These are phyloP conservation scores for Scaptomyza hsui DNA, from an alignment of 1,140 invertebrate genomes.

Conservation along the genomic window DNA sequence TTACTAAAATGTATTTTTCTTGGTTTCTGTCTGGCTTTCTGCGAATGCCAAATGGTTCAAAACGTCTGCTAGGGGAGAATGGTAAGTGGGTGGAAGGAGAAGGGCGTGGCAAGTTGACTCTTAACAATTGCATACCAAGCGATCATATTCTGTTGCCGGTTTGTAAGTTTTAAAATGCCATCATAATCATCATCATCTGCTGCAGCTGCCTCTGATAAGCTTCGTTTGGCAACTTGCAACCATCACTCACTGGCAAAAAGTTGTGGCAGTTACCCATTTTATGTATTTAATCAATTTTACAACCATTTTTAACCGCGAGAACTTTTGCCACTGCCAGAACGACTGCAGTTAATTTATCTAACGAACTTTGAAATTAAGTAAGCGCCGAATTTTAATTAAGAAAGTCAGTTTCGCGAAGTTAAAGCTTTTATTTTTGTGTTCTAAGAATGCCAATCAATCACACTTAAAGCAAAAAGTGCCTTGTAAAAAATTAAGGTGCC, in stretches of 20 bases:
- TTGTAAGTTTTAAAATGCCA: constrained; percentile 29
- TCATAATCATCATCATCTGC: background rate
- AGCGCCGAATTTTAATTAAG: no score
- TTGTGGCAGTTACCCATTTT: constrained; percentile 37
- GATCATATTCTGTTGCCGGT: constrained; percentile 15
- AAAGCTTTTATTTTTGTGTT: constrained; percentile 28
- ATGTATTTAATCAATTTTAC: constrained; percentile 47
- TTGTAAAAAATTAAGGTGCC: constrained; percentile 70
- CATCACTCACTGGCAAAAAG: constrained; percentile 32
- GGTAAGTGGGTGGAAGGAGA: background rate
- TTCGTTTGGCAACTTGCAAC: constrained; percentile 37
- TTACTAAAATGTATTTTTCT: constrained; percentile 51
- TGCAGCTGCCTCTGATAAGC: constrained; percentile 51
- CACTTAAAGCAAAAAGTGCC: constrained; percentile 70
- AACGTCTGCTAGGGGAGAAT: constrained; percentile 3
- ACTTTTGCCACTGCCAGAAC: constrained; percentile 30
- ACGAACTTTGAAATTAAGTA: background rate
- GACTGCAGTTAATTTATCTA: constrained; percentile 10
- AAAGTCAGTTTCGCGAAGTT: no score
- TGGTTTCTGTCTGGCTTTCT: constrained; percentile 37
- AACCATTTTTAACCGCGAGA: constrained; percentile 52
- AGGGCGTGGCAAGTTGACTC: constrained; percentile 1
- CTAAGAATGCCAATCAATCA: constrained; percentile 62
- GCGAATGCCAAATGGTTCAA: constrained; percentile 57
- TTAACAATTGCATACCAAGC: constrained; percentile 38